Percentiles rank a stretch among this genome's conserved stretches.
Conservation (phyloP, 2,888 invertebrate species). For the Atherix ibis region DNA sequence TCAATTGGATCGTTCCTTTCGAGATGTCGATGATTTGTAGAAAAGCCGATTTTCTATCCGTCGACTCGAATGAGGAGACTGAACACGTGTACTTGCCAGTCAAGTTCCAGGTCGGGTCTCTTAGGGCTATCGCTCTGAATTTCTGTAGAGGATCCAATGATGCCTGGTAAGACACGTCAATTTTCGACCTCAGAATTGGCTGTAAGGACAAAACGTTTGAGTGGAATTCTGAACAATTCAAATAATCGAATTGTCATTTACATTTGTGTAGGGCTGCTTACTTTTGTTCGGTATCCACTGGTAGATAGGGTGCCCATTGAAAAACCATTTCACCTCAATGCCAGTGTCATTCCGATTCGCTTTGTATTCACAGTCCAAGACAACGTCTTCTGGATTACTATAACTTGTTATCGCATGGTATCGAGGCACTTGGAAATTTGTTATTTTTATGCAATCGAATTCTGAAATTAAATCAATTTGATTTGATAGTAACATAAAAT, state of each 20-base stretch:
- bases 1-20: conserved; percentile 12
- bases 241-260: too few species aligned
- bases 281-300: conserved; percentile 33
- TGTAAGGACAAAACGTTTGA: too few species aligned
- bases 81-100: conserved; percentile 33
- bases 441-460: conserved; percentile 24
- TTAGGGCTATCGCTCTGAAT: conserved; percentile 27
- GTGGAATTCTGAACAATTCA: too few species aligned
- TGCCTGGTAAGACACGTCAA: too few species aligned
- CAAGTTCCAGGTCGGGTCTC: conserved; percentile 33
- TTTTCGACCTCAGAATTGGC: too few species aligned
- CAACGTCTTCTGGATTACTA: conserved; percentile 27
- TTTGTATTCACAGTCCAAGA: conserved; percentile 32
- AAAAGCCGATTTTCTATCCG: conserved; percentile 17
- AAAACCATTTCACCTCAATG: conserved; percentile 32
- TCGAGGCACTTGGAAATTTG: conserved; percentile 31
- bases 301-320: conserved; percentile 32
- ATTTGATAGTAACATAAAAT: too few species aligned
- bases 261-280: too few species aligned
- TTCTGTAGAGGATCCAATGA: not conserved
- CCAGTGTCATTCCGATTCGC: conserved; percentile 27
- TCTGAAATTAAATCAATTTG: too few species aligned
- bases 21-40: conserved; percentile 15
- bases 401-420: too few species aligned
- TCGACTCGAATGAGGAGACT: conserved; percentile 38